Conservation (phyloP, 2,113 vertebrate species). For the Scortum barcoo region DNA sequence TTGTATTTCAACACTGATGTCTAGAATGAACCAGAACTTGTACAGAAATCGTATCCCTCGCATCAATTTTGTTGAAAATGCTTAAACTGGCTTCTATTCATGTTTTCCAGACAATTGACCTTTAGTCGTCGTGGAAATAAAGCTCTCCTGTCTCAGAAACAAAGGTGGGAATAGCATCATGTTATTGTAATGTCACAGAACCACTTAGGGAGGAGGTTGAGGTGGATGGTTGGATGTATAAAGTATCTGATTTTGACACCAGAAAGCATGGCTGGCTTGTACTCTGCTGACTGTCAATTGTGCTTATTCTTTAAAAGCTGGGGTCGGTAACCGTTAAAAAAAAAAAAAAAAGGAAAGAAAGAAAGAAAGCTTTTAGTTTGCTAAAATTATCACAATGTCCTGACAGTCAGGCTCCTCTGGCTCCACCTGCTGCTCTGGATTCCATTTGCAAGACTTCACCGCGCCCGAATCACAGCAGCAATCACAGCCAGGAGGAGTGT, state of each 20-base stretch:
- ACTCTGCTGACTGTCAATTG: too few relatives aligned
- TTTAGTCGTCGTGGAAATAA: not conserved
- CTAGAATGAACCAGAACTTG: not conserved
- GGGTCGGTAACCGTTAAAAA: too few relatives aligned
- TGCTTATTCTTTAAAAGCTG: too few relatives aligned
- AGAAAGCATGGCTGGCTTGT: not conserved
- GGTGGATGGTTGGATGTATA: not conserved
- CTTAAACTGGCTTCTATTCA: not conserved
- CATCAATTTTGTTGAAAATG: not conserved
- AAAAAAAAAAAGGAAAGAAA: too few relatives aligned
- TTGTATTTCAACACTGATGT: not conserved
- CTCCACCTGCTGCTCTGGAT: too few relatives aligned
- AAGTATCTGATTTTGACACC: not conserved
- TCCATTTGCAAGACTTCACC: too few relatives aligned
- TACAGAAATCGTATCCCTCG: not conserved
- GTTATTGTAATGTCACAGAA: not conserved
- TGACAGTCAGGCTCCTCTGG: too few relatives aligned
- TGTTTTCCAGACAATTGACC: not conserved
- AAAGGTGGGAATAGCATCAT: not conserved
- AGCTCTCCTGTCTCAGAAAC: not conserved
- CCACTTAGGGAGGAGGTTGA: not conserved
- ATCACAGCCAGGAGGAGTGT: too few relatives aligned
- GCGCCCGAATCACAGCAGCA: too few relatives aligned
- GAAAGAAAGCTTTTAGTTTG: too few relatives aligned
- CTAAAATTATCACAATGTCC: too few relatives aligned